Percentiles rank a stretch among this genome's conserved stretches.
These are phyloP conservation scores for Oreonectes daqikongensis DNA, from an alignment of 2,797 vertebrate species.

Conservation along the genomic window DNA sequence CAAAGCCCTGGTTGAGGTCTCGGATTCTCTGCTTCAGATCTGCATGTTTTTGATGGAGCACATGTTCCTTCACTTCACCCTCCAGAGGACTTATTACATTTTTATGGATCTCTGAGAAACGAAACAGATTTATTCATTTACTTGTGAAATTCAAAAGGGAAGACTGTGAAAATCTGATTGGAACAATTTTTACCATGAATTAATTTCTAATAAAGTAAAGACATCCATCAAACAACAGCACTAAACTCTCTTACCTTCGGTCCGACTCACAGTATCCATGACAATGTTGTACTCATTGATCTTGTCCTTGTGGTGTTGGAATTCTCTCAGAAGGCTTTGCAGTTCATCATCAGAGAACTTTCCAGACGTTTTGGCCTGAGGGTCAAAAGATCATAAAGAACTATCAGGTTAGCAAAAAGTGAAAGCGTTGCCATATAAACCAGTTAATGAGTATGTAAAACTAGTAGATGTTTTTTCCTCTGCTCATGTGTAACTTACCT, in stretches of 20 bases:
- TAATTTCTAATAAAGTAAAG: neutral
- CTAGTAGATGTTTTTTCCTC: neutral
- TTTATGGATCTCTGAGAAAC: conserved; percentile 83
- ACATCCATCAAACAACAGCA: neutral
- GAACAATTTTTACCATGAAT: neutral
- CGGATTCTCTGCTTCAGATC: conserved; percentile 90
- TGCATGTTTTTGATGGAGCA: conserved; percentile 82
- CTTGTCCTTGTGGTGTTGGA: conserved; percentile 93
- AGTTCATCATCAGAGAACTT: conserved; percentile 91
- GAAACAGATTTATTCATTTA: neutral
- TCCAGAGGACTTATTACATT: conserved; percentile 86
- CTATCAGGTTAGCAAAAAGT: conserved; percentile 10
- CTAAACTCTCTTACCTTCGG: conserved; percentile 79
- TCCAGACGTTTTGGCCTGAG: conserved; percentile 87
- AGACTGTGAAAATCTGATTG: conserved; percentile 3
- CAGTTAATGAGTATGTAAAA: neutral
- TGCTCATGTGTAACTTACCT: conserved; percentile 72
- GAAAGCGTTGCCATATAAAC: neutral
- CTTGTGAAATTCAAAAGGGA: neutral
- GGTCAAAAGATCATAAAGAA: conserved; percentile 10
- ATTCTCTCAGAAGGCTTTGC: conserved; percentile 87
- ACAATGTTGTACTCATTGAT: conserved; percentile 89
- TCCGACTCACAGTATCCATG: conserved; percentile 87
- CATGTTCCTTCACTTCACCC: conserved; percentile 77
- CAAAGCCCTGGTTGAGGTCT: conserved; percentile 89